A percentile compares a stretch with the other conserved stretches of the same genome.
These are phyloP conservation scores for Oophaga pumilio DNA, from an alignment of 2,113 vertebrate species.

Conservation along the genomic window DNA sequence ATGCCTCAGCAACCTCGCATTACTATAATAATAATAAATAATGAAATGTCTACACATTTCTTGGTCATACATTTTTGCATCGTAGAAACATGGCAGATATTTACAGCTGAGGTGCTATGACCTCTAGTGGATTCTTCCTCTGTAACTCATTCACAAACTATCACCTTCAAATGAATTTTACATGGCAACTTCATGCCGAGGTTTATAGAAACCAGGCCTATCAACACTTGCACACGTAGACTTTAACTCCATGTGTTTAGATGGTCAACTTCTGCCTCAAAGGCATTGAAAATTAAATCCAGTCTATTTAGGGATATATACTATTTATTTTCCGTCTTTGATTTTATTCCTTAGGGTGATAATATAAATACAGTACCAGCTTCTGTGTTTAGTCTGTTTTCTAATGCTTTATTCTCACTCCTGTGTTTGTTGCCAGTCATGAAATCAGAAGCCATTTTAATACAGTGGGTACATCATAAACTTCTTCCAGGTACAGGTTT, in stretches of 20 bases:
- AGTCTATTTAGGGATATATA: conserved; percentile 38
- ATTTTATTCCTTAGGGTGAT: conserved; percentile 44
- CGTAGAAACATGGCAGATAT: conserved; percentile 19
- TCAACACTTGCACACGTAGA: background rate
- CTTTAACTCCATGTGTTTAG: background rate
- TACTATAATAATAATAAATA: conserved; percentile 53
- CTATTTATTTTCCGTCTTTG: conserved; percentile 37
- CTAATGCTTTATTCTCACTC: conserved; percentile 13
- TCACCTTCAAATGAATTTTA: background rate
- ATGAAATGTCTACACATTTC: conserved; percentile 21
- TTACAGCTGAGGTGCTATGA: conserved; percentile 27
- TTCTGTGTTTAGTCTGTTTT: conserved; percentile 21
- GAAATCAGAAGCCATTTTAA: conserved; percentile 30
- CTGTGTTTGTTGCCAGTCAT: background rate
- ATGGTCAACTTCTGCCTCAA: background rate
- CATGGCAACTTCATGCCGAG: background rate
- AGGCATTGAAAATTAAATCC: conserved; percentile 44
- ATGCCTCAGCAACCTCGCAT: conserved; percentile 47
- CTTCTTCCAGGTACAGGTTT: background rate
- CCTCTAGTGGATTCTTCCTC: conserved; percentile 15
- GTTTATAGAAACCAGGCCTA: background rate
- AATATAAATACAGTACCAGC: conserved; percentile 42
- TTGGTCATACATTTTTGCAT: background rate
- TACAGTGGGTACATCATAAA: background rate
- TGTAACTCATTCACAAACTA: background rate